Conservation (phyloP, 2,888 invertebrate species). For the Euclidia mi region DNA sequence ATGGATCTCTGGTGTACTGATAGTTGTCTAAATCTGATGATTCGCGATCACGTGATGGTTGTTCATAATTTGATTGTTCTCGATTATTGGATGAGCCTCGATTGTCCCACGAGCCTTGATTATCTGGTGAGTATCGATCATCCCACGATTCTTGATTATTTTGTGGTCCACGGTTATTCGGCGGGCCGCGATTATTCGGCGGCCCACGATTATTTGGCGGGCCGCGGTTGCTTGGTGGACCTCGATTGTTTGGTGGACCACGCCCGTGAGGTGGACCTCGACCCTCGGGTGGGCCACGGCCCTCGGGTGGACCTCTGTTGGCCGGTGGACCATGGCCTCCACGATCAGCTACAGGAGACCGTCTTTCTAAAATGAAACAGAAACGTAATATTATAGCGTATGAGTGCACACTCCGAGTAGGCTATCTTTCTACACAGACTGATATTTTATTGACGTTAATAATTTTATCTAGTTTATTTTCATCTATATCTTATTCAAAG, state of each 20-base stretch:
- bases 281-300: slow-evolving; percentile 1
- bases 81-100: slow-evolving; percentile 12
- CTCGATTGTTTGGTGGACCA: slow-evolving; percentile 20
- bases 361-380: slow-evolving; percentile 6
- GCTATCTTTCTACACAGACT: too few relatives aligned
- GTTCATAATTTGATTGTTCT: slow-evolving; percentile 31
- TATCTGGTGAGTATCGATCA: slow-evolving; percentile 15
- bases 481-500: too few relatives aligned
- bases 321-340: background rate
- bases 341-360: background rate
- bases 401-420: too few relatives aligned
- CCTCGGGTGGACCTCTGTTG: background rate
- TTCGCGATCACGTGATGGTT: slow-evolving; percentile 35
- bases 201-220: slow-evolving; percentile 24
- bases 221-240: slow-evolving; percentile 21
- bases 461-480: too few relatives aligned
- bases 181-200: slow-evolving; percentile 12
- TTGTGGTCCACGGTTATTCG: slow-evolving; percentile 14
- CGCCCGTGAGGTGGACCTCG: slow-evolving; percentile 18
- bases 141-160: slow-evolving; percentile 6
- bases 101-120: slow-evolving; percentile 29
- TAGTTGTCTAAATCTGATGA: slow-evolving; percentile 21
- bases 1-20: slow-evolving; percentile 1
- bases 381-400: background rate
- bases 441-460: too few relatives aligned